Percentiles rank a stretch among this genome's conserved stretches.
phyloP scores from a whole-genome alignment of 2,888 invertebrate genomes.

The Athalia circularis region DNA sequence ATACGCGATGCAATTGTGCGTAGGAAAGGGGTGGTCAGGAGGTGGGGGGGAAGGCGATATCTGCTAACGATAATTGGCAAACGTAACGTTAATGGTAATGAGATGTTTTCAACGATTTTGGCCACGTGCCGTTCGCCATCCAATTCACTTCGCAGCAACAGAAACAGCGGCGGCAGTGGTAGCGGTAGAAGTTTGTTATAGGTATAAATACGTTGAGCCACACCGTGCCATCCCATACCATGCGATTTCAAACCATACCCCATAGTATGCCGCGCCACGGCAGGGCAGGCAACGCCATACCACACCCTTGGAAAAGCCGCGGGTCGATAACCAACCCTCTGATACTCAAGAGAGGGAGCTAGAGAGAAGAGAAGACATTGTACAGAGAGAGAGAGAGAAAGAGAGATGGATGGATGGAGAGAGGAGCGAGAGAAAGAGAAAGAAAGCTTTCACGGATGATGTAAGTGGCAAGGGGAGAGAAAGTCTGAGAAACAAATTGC shows the following conservation, averaged over 20 bases:
- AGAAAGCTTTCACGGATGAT: conserved; percentile 27
- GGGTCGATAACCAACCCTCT: conserved; percentile 62
- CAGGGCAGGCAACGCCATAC: conserved; percentile 49
- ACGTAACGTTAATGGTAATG: neutral
- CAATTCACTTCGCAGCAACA: conserved; percentile 21
- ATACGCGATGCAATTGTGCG: neutral
- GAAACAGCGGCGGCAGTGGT: too few species aligned
- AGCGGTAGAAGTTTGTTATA: too few species aligned
- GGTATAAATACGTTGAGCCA: too few species aligned
- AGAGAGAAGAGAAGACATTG: conserved; percentile 50
- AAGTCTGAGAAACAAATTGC: conserved; percentile 59
- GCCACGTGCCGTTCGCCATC: conserved; percentile 41
- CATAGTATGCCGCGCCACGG: conserved; percentile 41
- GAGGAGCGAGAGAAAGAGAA: conserved; percentile 45
- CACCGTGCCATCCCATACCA: too few species aligned
- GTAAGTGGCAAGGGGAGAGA: conserved; percentile 49
- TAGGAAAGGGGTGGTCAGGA: neutral
- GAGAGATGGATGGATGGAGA: conserved; percentile 5
- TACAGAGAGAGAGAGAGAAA: conserved; percentile 36
- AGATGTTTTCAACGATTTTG: conserved; percentile 24
- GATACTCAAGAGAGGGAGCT: conserved; percentile 47
- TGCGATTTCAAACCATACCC: too few species aligned
- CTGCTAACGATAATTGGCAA: neutral
- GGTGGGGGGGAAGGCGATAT: neutral
- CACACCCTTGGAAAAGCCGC: conserved; percentile 54